A percentile compares a stretch with the other conserved stretches of the same genome.
Conservation (phyloP, 2,113 vertebrate species). For the Mugil cephalus region DNA sequence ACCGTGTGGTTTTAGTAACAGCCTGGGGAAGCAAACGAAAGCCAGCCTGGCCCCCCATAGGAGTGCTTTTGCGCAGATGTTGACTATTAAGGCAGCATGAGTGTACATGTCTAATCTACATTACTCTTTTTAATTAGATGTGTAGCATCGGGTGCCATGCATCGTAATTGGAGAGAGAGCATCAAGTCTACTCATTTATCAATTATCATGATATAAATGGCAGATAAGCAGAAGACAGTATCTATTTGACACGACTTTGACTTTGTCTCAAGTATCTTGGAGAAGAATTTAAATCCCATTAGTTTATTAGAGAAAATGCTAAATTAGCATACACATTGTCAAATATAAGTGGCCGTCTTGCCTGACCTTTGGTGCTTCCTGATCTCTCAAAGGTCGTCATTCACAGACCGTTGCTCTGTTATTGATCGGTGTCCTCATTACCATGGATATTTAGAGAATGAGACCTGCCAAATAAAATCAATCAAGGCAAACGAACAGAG, state of each 20-base stretch:
- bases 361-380: conserved; percentile 36
- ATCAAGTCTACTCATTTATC: not conserved
- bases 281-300: not conserved
- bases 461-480: conserved; percentile 3
- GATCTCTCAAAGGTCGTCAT: conserved; percentile 39
- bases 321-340: conserved; percentile 9
- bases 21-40: conserved; percentile 57
- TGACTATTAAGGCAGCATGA: conserved; percentile 27
- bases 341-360: not conserved
- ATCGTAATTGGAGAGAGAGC: not conserved
- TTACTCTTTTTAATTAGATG: conserved; percentile 3
- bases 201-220: not conserved
- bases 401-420: conserved; percentile 19
- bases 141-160: conserved; percentile 9
- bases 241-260: not conserved
- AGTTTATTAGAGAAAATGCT: not conserved
- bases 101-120: conserved; percentile 1
- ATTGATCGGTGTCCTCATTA: conserved; percentile 31
- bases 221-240: not conserved
- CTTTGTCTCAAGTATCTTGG: not conserved
- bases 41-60: conserved; percentile 28
- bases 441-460: not conserved
- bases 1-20: conserved; percentile 66
- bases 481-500: not conserved
- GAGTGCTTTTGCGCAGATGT: conserved; percentile 46